Evolutionary conservation across 2,888 invertebrate species (phyloP), one percentile per base, ranked within the genome.

Genomic region (Dascillus cervinus): DNA sequence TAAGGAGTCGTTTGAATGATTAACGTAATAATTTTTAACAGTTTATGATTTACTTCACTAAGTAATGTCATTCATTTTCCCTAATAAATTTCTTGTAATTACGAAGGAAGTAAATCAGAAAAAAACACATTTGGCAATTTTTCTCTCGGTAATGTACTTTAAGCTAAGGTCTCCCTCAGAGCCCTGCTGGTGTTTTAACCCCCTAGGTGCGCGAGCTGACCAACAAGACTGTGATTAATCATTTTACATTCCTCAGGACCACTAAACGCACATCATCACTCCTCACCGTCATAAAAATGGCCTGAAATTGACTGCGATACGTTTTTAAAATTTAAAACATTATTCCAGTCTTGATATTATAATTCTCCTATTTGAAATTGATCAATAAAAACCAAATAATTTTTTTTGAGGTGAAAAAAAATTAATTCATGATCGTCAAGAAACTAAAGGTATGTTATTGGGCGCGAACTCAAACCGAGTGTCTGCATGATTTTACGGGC

Each of bases 221-320:
- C 52, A 58, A 58, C 53, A 39, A 57, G 58, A 53, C 56, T 43
- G 43, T 56, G 58, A 58, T 58, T 56, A 55, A 58, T 58, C 49
- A 46, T 44, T 40, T 46, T 43, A 47, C 55, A 57, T 57, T 57
- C 57, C 57, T 44, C 44, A 42, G 46, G 28, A 47, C 39, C 41
- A 41, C 49, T 52, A 52, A 52, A 52, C 47, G 50, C 52, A 52
- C 47, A 52, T 52, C 49, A 49, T 51, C 49, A 50, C 49, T 51
- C 40, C 45, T 46, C 34, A 37, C 38, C 27, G 39, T 15, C 17
- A 29, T 28, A 13, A 30, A n/a, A 34, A 29, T 23, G 26, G 22
- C 15, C 13, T 13, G 9, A n/a, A 17, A 25, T 13, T 25, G 17
- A 17, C 5, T 20, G 24, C 19, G 11, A 9, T 25, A 15, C 17